A percentile compares a stretch with the other conserved stretches of the same genome.
Conservation (phyloP, 1,140 invertebrate species). For the Drosophila sproati region DNA sequence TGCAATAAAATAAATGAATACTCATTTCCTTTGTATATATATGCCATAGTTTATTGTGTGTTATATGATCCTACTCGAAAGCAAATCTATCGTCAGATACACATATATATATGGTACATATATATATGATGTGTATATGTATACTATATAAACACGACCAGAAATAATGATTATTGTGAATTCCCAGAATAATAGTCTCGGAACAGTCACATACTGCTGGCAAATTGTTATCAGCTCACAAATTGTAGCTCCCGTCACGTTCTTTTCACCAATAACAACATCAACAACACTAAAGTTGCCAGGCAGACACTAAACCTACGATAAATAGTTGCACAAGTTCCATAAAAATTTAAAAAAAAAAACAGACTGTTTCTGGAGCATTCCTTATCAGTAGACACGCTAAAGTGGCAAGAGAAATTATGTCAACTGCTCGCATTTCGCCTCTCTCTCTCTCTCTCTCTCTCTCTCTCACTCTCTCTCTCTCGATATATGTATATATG, state of each 20-base stretch:
- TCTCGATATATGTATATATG: no score
- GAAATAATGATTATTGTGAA: constrained; percentile 23
- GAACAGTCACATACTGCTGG: not conserved
- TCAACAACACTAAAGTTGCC: not conserved
- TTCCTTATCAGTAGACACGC: constrained; percentile 51
- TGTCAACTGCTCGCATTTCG: constrained; percentile 58
- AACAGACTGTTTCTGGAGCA: constrained; percentile 9
- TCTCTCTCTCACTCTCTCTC: no score
- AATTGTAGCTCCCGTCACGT: constrained; percentile 20
- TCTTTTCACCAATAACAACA: constrained; percentile 13
- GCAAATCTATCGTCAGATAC: no score
- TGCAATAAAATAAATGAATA: no score
- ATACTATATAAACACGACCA: not conserved
- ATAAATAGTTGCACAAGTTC: constrained; percentile 23
- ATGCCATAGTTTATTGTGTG: no score
- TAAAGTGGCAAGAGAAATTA: constrained; percentile 45
- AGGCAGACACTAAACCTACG: constrained; percentile 5
- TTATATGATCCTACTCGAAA: no score
- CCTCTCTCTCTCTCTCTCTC: no score
- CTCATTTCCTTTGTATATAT: no score
- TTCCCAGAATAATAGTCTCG: constrained; percentile 23
- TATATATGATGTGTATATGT: not conserved
- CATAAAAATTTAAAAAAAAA: not conserved
- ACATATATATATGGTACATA: no score
- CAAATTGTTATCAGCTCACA: constrained; percentile 15